These are phyloP conservation scores for Yponomeuta cagnagella DNA, from an alignment of 2,888 invertebrate genomes.

Conservation along the genomic window DNA sequence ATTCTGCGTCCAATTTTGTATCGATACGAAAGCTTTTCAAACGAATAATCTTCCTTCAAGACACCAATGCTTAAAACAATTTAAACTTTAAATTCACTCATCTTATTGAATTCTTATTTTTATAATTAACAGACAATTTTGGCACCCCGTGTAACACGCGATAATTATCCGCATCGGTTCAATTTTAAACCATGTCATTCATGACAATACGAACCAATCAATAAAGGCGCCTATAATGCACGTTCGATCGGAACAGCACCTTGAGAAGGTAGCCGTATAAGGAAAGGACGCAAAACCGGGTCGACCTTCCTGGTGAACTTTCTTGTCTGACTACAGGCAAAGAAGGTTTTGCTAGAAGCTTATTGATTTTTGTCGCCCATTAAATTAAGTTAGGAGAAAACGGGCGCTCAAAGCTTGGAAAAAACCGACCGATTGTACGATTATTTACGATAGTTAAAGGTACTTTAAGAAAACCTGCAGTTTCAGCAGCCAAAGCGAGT, in stretches of 20 bases:
- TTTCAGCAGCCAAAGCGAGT: too few relatives aligned
- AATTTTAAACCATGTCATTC: not conserved
- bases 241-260: not conserved
- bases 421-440: too few relatives aligned
- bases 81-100: too few relatives aligned
- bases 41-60: too few relatives aligned
- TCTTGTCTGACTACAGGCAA: constrained; percentile 27
- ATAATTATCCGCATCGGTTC: not conserved
- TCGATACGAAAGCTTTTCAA: too few relatives aligned
- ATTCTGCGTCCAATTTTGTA: too few relatives aligned
- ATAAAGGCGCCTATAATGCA: not conserved
- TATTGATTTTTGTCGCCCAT: constrained; percentile 5
- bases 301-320: constrained; percentile 37
- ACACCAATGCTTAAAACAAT: too few relatives aligned
- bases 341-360: not conserved
- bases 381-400: not conserved
- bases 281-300: constrained; percentile 47
- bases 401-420: too few relatives aligned
- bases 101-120: not conserved
- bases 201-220: not conserved
- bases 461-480: too few relatives aligned
- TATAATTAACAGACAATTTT: not conserved
- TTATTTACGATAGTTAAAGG: too few relatives aligned
- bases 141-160: not conserved
- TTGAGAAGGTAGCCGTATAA: constrained; percentile 46